Base-by-base conservation (phyloP, 2,797 vertebrate species). In the Etheostoma nigrum region DNA sequence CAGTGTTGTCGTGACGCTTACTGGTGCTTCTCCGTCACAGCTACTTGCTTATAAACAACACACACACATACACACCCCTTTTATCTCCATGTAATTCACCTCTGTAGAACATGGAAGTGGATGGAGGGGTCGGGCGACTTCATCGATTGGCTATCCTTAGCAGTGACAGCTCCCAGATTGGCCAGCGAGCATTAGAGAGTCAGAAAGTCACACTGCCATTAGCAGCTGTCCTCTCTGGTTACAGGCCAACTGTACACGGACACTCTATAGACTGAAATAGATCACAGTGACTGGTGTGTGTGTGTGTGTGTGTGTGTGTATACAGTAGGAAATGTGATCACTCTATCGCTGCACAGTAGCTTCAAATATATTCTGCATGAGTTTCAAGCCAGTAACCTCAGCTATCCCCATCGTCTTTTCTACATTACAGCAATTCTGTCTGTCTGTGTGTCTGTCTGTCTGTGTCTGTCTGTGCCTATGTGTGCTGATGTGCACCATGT, bases 91-190 rank as follows among this genome's bases (percentile, higher is more conserved):
- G 85, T 89, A 88, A 86, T 89, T 89, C 87, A 86, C 78, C 84
- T 85, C 70, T 88, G 89, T 87, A 74, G 78, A 91, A 92, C 90
- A 90, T 21, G 73, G 68, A 68, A 75, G 75, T 60, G 75, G 81
- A 67, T n/a, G 80, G 83, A 79, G 76, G 85, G 88, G 71, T 86
- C 65, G 57, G 62, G 78, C 27, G 64, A 72, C 82, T 86, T 74
- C 70, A 94, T 94, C 93, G 88, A 94, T 93, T 90, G 85, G 80
- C 86, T 67, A 75, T 86, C 90, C 83, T 62, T 76, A 73, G 79
- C 83, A 58, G 78, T 91, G 93, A 91, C 89, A 91, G 90, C 86
- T 86, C 66, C 90, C 81, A 90, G 92, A 94, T 91, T 94, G 93
- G 84, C 91, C 79, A 67, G 71, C 83, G 88, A 82, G 79, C 81